Percentiles rank a stretch among this genome's conserved stretches.
Conservation (phyloP, 1,140 invertebrate genomes). For the Anastrepha obliqua region DNA sequence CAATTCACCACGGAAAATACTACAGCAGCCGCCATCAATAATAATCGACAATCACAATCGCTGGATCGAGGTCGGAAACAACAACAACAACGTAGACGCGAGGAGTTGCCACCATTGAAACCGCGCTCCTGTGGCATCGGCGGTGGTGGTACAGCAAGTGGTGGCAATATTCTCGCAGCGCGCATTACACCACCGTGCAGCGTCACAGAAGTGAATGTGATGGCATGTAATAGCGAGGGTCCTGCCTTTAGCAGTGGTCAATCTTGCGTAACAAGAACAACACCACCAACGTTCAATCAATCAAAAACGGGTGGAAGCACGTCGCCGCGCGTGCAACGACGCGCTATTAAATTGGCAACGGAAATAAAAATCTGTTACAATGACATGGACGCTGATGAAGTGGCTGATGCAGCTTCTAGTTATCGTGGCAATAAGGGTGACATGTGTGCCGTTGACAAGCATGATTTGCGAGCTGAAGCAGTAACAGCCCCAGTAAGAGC, state of each 20-base stretch:
- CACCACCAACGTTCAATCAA: background rate
- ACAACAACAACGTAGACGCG: constrained; percentile 43
- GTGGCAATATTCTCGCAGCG: background rate
- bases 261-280: background rate
- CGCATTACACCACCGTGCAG: background rate
- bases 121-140: constrained; percentile 54
- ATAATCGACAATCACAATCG: constrained; percentile 66
- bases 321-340: constrained; percentile 64
- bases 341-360: constrained; percentile 69
- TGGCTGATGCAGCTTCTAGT: background rate
- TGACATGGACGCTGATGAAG: constrained; percentile 58
- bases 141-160: constrained; percentile 43
- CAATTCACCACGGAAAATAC: background rate
- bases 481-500: too few relatives aligned
- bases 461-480: background rate
- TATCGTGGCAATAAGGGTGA: background rate
- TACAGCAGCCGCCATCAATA: constrained; percentile 16
- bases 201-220: background rate
- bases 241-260: background rate
- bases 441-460: background rate
- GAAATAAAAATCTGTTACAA: constrained; percentile 69
- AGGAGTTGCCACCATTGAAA: constrained; percentile 66
- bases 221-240: background rate
- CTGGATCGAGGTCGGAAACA: constrained; percentile 61
- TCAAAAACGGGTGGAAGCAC: background rate